A percentile compares a stretch with the other conserved stretches of the same genome.
These are phyloP conservation scores for Cynaeus angustus DNA, from an alignment of 2,888 invertebrate species.

Conservation along the genomic window DNA sequence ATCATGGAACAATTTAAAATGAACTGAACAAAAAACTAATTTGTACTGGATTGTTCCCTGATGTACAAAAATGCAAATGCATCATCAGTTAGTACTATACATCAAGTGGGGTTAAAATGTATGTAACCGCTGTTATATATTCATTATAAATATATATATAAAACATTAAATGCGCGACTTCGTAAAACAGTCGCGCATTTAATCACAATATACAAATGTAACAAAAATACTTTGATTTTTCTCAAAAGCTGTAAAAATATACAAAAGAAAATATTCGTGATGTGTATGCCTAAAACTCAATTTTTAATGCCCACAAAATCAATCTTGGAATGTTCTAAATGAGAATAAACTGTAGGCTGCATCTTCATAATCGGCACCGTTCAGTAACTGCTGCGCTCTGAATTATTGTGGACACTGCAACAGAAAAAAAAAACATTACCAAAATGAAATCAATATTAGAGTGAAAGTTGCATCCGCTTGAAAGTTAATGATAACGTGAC, in stretches of 20 bases:
- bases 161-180: slow-evolving; percentile 26
- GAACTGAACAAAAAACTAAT: slow-evolving; percentile 55
- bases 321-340: slow-evolving; percentile 47
- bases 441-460: slow-evolving; percentile 40
- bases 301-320: slow-evolving; percentile 40
- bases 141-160: slow-evolving; percentile 47
- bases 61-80: slow-evolving; percentile 56
- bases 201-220: slow-evolving; percentile 38
- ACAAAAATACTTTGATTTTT: slow-evolving; percentile 40
- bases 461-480: not conserved
- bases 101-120: slow-evolving; percentile 53
- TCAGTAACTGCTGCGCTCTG: slow-evolving; percentile 75
- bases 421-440: slow-evolving; percentile 66
- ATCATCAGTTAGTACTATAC: slow-evolving; percentile 59
- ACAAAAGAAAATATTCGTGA: slow-evolving; percentile 37
- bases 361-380: slow-evolving; percentile 58
- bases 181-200: slow-evolving; percentile 9
- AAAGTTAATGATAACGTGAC: not conserved
- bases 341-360: slow-evolving; percentile 22
- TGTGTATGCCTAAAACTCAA: slow-evolving; percentile 25
- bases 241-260: slow-evolving; percentile 35
- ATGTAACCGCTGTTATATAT: slow-evolving; percentile 29
- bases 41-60: slow-evolving; percentile 66
- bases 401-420: slow-evolving; percentile 80
- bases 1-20: slow-evolving; percentile 57